These are phyloP conservation scores for Epinotia nisella DNA, from an alignment of 2,888 invertebrate genomes.

Conservation along the genomic window DNA sequence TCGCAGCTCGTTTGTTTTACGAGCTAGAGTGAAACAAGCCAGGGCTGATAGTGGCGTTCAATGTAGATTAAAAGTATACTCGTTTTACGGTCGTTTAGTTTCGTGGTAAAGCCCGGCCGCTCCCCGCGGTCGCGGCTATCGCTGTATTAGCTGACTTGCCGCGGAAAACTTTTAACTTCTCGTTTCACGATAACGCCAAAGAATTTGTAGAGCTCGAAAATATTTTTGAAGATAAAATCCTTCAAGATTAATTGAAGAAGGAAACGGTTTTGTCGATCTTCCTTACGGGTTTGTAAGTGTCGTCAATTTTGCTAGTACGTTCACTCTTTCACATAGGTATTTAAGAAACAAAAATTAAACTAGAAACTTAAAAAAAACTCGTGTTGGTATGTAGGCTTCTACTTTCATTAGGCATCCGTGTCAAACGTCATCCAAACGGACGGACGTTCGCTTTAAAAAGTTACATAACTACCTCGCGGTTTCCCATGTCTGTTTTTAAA, in stretches of 20 bases:
- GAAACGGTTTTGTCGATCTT: slow-evolving; percentile 46
- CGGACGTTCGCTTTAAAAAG: neutral
- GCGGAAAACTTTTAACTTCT: slow-evolving; percentile 57
- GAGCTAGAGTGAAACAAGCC: slow-evolving; percentile 27
- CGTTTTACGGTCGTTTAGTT: slow-evolving; percentile 41
- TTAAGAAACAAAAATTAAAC: neutral
- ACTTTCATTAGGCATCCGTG: neutral
- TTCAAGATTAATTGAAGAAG: slow-evolving; percentile 64
- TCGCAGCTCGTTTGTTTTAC: slow-evolving; percentile 37
- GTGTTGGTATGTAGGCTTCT: neutral
- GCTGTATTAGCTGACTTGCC: slow-evolving; percentile 40
- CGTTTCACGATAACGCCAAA: slow-evolving; percentile 58
- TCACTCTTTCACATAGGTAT: neutral
- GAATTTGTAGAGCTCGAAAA: slow-evolving; percentile 60
- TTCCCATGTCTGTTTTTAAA: neutral
- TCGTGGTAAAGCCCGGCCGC: slow-evolving; percentile 25
- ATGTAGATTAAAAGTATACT: slow-evolving; percentile 42
- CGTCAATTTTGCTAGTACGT: slow-evolving; percentile 12
- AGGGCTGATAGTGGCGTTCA: slow-evolving; percentile 22
- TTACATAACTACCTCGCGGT: neutral
- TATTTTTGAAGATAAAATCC: slow-evolving; percentile 64
- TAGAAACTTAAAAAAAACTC: neutral
- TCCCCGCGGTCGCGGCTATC: slow-evolving; percentile 37
- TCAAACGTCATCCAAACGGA: neutral
- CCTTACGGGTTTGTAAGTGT: slow-evolving; percentile 51